Base-by-base conservation (phyloP, 2,797 vertebrate genomes). In the Diplodus sargus region DNA sequence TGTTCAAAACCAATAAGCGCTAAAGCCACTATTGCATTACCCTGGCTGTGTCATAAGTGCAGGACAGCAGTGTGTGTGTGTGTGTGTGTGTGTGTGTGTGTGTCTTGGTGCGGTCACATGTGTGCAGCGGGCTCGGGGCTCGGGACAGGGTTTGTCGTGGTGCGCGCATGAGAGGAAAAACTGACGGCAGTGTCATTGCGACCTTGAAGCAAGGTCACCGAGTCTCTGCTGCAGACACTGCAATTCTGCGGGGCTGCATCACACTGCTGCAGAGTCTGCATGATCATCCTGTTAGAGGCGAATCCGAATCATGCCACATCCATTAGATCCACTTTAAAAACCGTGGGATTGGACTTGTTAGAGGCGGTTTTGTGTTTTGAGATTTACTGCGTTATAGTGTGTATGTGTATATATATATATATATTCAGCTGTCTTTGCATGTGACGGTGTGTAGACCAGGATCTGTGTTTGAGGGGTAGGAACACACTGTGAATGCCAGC, bases 171-270 rank as follows among this genome's bases (percentile, higher is more conserved):
- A 86, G 86, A 89, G 88, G 88, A 88, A 87, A 90, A 88, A 89
- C 89, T 92, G 92, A 92, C 93, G 91, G 86, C 71, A 64, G 82
- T 95, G 95, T 95, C 94, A 95, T 76, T 93, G 91, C 94, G 95
- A 96, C 95, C 95, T 96, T 96, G 93, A 94, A 87, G 81, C 92
- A 96, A 96, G 95, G 95, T 95, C 94, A 93, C 60, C 20, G 51
- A 53, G 92, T 89, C 92, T 91, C 87, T 91, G 92, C 95, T 92
- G 94, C 95, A 92, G 92, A 93, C 90, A 89, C 95, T 88, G 95
- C 95, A 93, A 91, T 94, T 94, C 90, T 92, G 87, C 86, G 81
- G 91, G 80, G 89, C 94, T 91, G 92, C 94, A 91, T 90, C 92
- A 82, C 43, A 81, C 84, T 91, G 94, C 81, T 93, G 94, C 93